Conservation (phyloP, 2,888 invertebrate genomes). For the Eumacrocentrus americanus region DNA sequence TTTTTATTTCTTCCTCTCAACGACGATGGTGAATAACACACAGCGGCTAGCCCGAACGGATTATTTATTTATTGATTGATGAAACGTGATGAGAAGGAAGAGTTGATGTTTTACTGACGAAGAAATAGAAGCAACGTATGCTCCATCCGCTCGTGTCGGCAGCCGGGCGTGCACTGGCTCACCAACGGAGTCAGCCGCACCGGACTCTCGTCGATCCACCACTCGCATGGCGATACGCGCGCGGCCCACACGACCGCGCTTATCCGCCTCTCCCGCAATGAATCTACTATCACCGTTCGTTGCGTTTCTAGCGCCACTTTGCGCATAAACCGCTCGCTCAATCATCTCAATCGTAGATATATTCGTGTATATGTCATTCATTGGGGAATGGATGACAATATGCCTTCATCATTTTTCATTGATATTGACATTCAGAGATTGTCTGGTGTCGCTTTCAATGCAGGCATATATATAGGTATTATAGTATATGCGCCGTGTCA, state of each 20-base stretch:
- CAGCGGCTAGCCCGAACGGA: not conserved
- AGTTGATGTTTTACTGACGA: constrained; percentile 44
- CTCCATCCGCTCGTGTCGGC: constrained; percentile 60
- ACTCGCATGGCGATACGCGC: constrained; percentile 32
- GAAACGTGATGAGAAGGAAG: constrained; percentile 34
- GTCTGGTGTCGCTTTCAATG: not conserved
- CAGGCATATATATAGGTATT: not conserved
- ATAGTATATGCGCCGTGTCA: not conserved
- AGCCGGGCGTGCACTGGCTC: constrained; percentile 61
- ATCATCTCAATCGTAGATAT: too few species aligned
- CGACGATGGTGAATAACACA: not conserved
- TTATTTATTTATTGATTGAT: constrained; percentile 13
- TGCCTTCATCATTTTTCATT: too few species aligned
- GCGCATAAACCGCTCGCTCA: not conserved
- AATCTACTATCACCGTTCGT: constrained; percentile 27
- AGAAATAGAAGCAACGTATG: constrained; percentile 42
- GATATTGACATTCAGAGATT: not conserved
- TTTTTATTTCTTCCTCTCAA: not conserved
- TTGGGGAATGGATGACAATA: too few species aligned
- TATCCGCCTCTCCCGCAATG: constrained; percentile 31
- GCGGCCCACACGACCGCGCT: constrained; percentile 34
- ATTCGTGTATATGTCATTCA: too few species aligned
- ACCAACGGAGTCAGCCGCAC: constrained; percentile 27
- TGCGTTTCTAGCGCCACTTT: constrained; percentile 31
- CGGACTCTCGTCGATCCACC: constrained; percentile 27